Percentiles rank a stretch among this genome's conserved stretches.
Evolutionary conservation across 2,797 vertebrate species (phyloP).

Genomic region (Rhyacichthys aspro): DNA sequence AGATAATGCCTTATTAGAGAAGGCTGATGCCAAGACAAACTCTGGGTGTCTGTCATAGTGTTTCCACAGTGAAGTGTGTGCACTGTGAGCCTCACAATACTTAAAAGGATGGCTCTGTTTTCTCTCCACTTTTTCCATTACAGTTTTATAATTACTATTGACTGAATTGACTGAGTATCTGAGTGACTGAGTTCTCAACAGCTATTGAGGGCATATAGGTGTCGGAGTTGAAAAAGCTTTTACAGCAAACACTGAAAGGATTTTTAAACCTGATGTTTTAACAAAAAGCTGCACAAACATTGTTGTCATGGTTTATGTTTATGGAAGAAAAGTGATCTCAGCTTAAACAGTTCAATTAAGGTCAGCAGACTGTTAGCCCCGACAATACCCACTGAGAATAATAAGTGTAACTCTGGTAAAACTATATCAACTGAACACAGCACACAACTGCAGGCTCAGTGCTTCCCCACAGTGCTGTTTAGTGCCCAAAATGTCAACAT

Average conservation of each 20-base stretch:
- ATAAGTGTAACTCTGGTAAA: no score
- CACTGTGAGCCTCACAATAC: not conserved
- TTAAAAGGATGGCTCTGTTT: not conserved
- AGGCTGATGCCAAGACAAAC: not conserved
- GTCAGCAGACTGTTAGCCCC: no score
- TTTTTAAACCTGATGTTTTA: not conserved
- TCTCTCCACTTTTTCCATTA: constrained; percentile 3
- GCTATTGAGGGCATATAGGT: not conserved
- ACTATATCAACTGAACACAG: no score
- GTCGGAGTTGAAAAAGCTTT: not conserved
- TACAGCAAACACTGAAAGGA: not conserved
- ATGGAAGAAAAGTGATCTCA: no score
- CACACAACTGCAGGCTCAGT: no score
- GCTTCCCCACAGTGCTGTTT: constrained; percentile 10
- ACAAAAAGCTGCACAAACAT: no score
- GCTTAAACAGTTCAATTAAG: no score
- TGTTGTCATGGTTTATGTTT: no score
- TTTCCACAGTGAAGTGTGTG: not conserved
- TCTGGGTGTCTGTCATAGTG: not conserved
- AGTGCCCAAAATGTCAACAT: constrained; percentile 42
- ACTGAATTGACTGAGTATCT: not conserved
- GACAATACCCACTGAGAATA: no score
- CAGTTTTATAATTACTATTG: constrained; percentile 7
- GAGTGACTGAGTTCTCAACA: not conserved
- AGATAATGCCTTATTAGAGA: not conserved